A percentile compares a stretch with the other conserved stretches of the same genome.
Evolutionary conservation across 2,113 vertebrate genomes (phyloP).

Genomic region (Craseonycteris thonglongyai): DNA sequence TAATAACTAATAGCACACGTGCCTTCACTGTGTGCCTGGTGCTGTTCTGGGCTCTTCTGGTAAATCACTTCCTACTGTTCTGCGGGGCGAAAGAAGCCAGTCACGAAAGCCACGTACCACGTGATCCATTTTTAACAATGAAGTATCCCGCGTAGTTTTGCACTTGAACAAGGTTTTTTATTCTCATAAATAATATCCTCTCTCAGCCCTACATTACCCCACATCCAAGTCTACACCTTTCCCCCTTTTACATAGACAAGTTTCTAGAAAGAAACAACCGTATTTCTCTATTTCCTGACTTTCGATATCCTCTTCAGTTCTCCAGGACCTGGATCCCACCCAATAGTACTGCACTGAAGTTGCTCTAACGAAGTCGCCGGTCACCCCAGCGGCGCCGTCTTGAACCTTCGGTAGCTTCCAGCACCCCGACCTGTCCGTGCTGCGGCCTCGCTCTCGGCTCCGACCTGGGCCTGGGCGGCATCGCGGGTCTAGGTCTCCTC

Average conservation of each 20-base stretch:
- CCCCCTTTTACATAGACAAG: neutral
- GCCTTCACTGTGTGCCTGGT: accelerated
- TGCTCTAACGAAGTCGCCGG: neutral
- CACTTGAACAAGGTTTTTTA: neutral
- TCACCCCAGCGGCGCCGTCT: neutral
- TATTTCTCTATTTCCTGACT: neutral
- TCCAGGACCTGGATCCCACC: neutral
- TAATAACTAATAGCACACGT: neutral
- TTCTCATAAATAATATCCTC: neutral
- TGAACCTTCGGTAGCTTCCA: neutral
- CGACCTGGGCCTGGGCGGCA: accelerated
- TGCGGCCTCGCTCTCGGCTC: accelerated
- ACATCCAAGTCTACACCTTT: neutral
- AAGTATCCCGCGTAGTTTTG: neutral
- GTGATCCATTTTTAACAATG: neutral
- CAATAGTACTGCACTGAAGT: neutral
- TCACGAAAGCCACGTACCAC: neutral
- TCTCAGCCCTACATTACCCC: neutral
- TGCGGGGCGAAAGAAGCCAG: neutral
- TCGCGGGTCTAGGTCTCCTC: accelerated
- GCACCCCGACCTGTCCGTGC: accelerated
- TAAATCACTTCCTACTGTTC: too few species aligned
- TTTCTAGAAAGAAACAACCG: neutral
- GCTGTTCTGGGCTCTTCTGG: too few species aligned
- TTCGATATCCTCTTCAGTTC: neutral